Base-by-base conservation (phyloP, 2,888 invertebrate genomes). In the Catocala sponsa region DNA sequence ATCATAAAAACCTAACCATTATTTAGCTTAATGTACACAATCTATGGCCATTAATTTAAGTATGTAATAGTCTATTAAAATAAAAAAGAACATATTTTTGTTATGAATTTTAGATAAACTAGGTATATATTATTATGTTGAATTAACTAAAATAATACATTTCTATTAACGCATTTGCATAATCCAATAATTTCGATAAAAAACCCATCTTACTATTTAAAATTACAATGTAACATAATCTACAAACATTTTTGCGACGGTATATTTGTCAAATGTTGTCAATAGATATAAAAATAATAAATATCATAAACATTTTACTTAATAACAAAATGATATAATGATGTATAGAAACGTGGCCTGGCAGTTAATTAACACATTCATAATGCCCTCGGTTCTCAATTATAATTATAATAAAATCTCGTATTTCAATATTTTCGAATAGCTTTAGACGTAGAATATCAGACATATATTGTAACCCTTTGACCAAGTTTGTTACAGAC, bases 21-120 rank as follows among this genome's bases (percentile, higher is more conserved):
- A 72, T 59, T 63, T 60, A 59, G 47, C 68, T 65, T 70, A 68
- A 66, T 68, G 66, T 78, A 76, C 70, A 72, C 72, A 77, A 69
- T 69, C 70, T 79, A 81, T 81, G 81, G 81, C 81, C 74, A 65
- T 80, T 55, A 61, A 57, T 69, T 70, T 56, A 62, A 53, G 46
- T 61, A 65, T 71, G 25, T 50, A 50, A 48, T 60, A 65, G 38
- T 65, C 42, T 64, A 61, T 62, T 62, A 59, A 53, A 63, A 59
- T 53, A 55, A 59, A 62, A 70, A 63, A 33, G 52, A 53, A 33
- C 55, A 55, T 73, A 70, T 54, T 60, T 62, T 65, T 66, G 64
- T 66, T 64, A 65, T 60, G 63, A 66, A 60, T 66, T 66, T 58
- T 47, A 68, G 43, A 25, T 32, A 46, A 42, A 35, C 41, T 13